Base-by-base conservation (phyloP, 2,888 invertebrate genomes). In the Dynastes grantii region DNA sequence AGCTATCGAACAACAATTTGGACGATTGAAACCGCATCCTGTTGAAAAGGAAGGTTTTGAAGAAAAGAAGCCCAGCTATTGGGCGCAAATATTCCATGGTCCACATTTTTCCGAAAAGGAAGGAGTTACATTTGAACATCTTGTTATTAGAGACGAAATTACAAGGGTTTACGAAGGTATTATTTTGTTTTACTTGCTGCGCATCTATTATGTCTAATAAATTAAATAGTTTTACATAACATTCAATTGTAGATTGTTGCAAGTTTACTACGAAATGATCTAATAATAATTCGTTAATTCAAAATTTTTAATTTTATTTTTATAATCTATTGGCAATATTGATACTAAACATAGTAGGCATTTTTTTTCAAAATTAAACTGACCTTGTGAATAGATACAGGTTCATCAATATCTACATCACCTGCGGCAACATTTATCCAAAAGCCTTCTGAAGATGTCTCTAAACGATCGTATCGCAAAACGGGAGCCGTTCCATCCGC, bases 1-100 rank as follows among this genome's bases (percentile, higher is more conserved):
- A 87, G 92, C 93, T 80, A 93, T 96, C 84, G 95, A 95, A 88
- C 92, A 93, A 86, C 92, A 92, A 85, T 93, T 92, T 87, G 96
- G 96, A 0, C 92, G 95, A 65, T 87, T 94, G 84, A 89, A 90
- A 55, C 94, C 95, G 0, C 90, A 92, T 79, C 90, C 93, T 82
- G 92, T 93, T 81, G 93, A 93, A 76, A 92, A 92, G 82, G 92
- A 92, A 78, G 91, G 92, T n/a, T 96, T 93, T 86, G 93, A 94
- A 32, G 91, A 90, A 77, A 91, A 93, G 82, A 93, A 92, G 79
- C 89, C 90, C 4, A 87, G 88, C 70, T 91, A 92, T 80, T 90
- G 92, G 81, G 92, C 92, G 81, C 92, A 93, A 89, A 91, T 95
- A 27, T 92, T 91, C 83, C 91, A 92, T 83, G 92, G 93, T 49